Evolutionary conservation across 2,888 invertebrate species (phyloP).

Genomic region (Troglohyphantes excavatus): DNA sequence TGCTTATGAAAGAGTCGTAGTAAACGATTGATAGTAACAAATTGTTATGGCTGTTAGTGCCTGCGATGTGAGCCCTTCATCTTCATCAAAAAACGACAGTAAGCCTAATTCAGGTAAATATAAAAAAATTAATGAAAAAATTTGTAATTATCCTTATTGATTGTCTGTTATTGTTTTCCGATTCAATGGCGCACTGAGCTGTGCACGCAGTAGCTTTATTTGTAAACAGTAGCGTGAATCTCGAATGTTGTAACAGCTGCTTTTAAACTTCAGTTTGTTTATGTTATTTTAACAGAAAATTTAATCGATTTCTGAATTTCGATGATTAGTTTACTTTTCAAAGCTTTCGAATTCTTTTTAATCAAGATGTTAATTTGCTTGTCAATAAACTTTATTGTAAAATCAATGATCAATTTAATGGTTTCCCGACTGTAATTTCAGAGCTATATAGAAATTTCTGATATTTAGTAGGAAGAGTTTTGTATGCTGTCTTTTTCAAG

Average conservation of each 20-base stretch:
- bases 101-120: background rate
- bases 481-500: no score
- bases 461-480: no score
- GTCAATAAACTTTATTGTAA: no score
- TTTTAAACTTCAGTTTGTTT: background rate
- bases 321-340: background rate
- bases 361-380: background rate
- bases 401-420: no score
- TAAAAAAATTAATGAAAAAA: background rate
- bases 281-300: no score
- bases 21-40: background rate
- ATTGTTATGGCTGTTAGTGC: conserved; percentile 21
- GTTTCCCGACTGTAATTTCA: no score
- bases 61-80: background rate
- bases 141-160: background rate
- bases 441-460: no score
- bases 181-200: conserved; percentile 3
- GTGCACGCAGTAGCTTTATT: conserved; percentile 28
- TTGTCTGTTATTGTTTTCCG: background rate
- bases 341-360: background rate
- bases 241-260: background rate
- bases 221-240: conserved; percentile 15
- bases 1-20: background rate
- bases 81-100: background rate
- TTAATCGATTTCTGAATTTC: no score